These are phyloP conservation scores for Cnemophilus loriae DNA, from an alignment of 2,113 vertebrate genomes.

Conservation along the genomic window DNA sequence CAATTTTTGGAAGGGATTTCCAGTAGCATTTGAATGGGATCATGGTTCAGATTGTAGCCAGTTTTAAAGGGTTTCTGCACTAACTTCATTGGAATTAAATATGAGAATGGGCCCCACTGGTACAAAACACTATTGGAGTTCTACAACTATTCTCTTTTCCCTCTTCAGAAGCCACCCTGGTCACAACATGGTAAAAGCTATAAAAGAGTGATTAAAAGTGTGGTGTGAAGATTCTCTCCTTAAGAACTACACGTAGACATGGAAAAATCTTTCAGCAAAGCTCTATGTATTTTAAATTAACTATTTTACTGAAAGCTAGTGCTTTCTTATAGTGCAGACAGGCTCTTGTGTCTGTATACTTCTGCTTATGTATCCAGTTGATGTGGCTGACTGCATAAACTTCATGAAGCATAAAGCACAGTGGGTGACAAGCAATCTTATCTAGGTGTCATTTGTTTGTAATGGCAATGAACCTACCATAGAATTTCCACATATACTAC, in stretches of 20 bases:
- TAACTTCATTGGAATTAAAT: background rate
- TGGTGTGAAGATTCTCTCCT: background rate
- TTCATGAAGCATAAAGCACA: slow-evolving; percentile 43
- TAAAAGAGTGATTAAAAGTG: background rate
- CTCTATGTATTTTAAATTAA: background rate
- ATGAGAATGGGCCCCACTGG: background rate
- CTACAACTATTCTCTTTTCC: background rate
- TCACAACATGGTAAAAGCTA: background rate
- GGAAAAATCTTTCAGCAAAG: slow-evolving; percentile 31
- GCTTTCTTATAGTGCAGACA: background rate
- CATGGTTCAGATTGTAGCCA: background rate
- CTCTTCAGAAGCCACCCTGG: background rate
- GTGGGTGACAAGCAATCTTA: background rate
- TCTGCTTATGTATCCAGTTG: slow-evolving; percentile 34
- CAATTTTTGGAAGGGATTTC: background rate
- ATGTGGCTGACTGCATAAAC: slow-evolving; percentile 5
- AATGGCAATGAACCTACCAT: background rate
- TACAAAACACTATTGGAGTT: background rate
- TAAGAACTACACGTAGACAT: background rate
- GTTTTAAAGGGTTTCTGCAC: background rate
- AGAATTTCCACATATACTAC: background rate
- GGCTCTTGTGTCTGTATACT: background rate
- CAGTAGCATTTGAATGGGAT: background rate
- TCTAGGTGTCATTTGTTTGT: background rate
- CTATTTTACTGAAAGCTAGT: background rate